Evolutionary conservation across 1,140 invertebrate species (phyloP).

Genomic region (Drosophila neocordata): DNA sequence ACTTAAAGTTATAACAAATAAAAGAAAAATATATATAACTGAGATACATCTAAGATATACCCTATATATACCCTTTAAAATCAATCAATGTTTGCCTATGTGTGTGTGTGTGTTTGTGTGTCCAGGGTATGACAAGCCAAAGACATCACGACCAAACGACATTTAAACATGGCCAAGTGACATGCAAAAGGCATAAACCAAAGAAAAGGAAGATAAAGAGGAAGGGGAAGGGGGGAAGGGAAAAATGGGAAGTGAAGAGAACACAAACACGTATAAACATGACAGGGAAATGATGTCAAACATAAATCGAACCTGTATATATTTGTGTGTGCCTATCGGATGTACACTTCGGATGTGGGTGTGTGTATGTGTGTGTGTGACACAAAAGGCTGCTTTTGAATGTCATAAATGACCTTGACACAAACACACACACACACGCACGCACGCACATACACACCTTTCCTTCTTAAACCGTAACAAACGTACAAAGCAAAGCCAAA

Average conservation of each 20-base stretch:
- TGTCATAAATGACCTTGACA: conserved; percentile 75
- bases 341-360: conserved; percentile 20
- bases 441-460: conserved; percentile 41
- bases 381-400: conserved; percentile 64
- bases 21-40: not conserved
- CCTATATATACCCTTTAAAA: too few relatives aligned
- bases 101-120: too few relatives aligned
- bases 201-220: conserved; percentile 16
- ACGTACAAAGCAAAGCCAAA: conserved; percentile 26
- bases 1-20: too few relatives aligned
- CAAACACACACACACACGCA: conserved; percentile 49
- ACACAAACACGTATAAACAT: conserved; percentile 51
- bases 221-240: conserved; percentile 21
- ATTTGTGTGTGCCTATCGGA: conserved; percentile 23
- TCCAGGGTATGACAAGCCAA: conserved; percentile 2
- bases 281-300: conserved; percentile 74
- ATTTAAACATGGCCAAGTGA: conserved; percentile 72
- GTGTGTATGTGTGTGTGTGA: conserved; percentile 29
- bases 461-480: conserved; percentile 59
- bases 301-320: conserved; percentile 40
- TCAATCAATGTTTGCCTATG: too few relatives aligned
- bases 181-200: conserved; percentile 62
- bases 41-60: not conserved
- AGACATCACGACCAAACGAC: conserved; percentile 41
- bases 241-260: conserved; percentile 24